Evolutionary conservation across 2,113 vertebrate genomes (phyloP).

Genomic region (Hylia prasina): DNA sequence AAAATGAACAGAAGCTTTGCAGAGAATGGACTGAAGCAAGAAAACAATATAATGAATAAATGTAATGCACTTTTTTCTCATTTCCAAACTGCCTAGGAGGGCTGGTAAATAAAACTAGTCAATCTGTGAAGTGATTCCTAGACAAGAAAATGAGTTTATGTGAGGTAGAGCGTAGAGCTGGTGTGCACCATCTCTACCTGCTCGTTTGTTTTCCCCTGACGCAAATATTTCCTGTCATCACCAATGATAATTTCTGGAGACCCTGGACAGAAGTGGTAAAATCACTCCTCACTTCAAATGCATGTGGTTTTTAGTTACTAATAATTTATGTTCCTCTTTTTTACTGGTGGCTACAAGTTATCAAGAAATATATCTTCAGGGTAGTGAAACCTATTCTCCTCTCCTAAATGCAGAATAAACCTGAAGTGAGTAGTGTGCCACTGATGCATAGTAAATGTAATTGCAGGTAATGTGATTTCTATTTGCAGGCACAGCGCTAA

Average conservation of each 20-base stretch:
- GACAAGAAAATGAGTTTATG: not conserved
- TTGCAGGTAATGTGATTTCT: constrained; percentile 16
- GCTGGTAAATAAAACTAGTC: not conserved
- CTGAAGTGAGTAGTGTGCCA: not conserved
- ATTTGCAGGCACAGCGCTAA: constrained; percentile 16
- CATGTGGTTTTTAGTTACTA: not conserved
- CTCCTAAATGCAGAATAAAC: not conserved
- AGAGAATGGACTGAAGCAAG: not conserved
- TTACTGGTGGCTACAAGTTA: not conserved
- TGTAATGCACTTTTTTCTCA: not conserved
- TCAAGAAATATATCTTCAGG: not conserved
- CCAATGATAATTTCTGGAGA: not conserved
- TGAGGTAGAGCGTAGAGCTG: not conserved
- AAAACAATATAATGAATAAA: not conserved
- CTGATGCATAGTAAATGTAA: not conserved
- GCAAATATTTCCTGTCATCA: not conserved
- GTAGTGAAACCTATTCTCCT: not conserved
- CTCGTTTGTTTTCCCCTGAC: fast-evolving
- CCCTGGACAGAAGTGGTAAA: not conserved
- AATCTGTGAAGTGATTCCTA: not conserved
- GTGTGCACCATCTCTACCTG: not conserved
- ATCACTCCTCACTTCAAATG: not conserved
- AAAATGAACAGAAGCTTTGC: not conserved
- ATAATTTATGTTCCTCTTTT: not conserved
- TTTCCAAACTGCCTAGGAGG: not conserved